These are phyloP conservation scores for Sipha maydis DNA, from an alignment of 2,888 invertebrate species.

Conservation along the genomic window DNA sequence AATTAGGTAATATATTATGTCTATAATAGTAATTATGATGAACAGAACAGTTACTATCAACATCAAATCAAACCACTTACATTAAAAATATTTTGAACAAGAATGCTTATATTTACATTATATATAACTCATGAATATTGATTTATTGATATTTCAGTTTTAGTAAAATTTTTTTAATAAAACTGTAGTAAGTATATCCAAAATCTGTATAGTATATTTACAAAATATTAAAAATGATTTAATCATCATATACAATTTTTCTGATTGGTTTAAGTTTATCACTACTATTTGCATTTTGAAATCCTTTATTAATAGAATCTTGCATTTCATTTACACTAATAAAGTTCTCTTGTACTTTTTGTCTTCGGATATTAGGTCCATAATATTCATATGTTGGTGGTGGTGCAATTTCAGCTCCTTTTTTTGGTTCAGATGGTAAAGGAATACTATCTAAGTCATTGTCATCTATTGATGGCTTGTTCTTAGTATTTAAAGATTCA, in stretches of 20 bases:
- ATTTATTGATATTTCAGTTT: too few species aligned
- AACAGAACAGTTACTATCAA: not conserved
- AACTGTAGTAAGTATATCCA: too few species aligned
- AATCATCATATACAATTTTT: conserved; percentile 26
- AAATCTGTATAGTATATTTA: too few species aligned
- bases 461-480: not conserved
- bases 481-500: not conserved
- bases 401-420: conserved; percentile 63
- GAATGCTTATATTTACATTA: too few species aligned
- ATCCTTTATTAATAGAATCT: conserved; percentile 47
- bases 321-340: conserved; percentile 41
- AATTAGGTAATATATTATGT: too few species aligned
- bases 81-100: too few species aligned
- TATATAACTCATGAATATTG: too few species aligned
- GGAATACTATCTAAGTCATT: conserved; percentile 44
- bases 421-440: conserved; percentile 41
- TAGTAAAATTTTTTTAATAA: too few species aligned
- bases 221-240: not conserved
- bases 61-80: too few species aligned
- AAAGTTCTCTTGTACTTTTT: not conserved
- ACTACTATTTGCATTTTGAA: not conserved
- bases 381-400: conserved; percentile 59
- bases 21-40: not conserved
- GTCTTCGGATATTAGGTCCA: conserved; percentile 35
- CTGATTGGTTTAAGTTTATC: conserved; percentile 18